phyloP scores from a whole-genome alignment of 2,797 vertebrate genomes.

The Lemur catta region DNA sequence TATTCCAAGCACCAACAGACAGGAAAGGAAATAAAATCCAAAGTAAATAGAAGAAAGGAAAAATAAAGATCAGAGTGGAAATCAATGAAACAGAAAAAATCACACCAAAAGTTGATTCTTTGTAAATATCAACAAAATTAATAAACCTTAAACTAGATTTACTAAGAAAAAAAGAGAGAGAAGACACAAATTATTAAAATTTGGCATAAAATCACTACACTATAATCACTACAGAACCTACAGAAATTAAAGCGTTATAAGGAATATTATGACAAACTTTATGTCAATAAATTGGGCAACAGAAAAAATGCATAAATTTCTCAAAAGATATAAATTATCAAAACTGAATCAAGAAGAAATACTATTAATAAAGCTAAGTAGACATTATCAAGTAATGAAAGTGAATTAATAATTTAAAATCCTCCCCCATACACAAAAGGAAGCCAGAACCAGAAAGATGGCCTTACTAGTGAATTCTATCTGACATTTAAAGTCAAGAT shows the following conservation, averaged over 20 bases:
- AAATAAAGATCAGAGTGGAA: background rate
- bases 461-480: background rate
- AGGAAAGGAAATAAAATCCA: background rate
- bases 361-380: background rate
- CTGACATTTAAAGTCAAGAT: background rate
- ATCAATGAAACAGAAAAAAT: background rate
- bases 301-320: background rate
- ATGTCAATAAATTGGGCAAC: background rate
- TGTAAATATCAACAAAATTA: background rate
- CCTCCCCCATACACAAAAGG: background rate
- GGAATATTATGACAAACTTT: background rate
- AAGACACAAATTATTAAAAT: background rate
- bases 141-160: background rate
- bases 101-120: background rate
- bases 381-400: background rate
- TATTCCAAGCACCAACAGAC: background rate
- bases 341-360: background rate
- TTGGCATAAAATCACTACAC: background rate
- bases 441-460: background rate
- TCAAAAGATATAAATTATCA: background rate
- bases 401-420: background rate
- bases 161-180: background rate
- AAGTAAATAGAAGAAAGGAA: background rate
- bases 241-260: background rate
- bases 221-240: background rate